Base-by-base conservation (phyloP, 2,888 invertebrate species). In the Helleia helle region DNA sequence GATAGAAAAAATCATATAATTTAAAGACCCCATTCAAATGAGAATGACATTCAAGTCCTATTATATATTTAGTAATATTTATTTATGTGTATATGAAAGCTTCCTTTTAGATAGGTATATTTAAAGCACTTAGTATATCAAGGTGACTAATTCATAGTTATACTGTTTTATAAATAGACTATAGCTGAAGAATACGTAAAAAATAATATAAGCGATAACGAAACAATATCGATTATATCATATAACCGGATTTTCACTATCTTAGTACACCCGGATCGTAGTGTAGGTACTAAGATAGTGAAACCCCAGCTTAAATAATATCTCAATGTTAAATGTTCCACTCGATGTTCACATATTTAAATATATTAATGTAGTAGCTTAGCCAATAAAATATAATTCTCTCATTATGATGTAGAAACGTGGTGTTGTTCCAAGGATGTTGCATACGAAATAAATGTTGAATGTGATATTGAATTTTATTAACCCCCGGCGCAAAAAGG, bases 361-460 rank as follows among this genome's bases (percentile, higher is more conserved):
- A 22, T 22, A 18, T 34, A 25, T 26, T 26, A 26, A 9, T 27
- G 18, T 44, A 44, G 11, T 34, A 28, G 36, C 29, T 40, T 37
- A 7, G 41, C 14, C 39, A 41, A 43, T 28, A 36, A 40, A 43
- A 36, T 47, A 22, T 22, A n/a, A 22, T 12, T 34, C 18, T 34
- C 34, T 34, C 22, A 34, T 34, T 30, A 24, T 24, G 9, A 24
- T 13, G 25, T 24, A 34, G 34, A 34, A 22, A 39, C 30, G 30
- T 39, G 24, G 9, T 38, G 47, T 62, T 62, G 68, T 68, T 67
- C 62, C 61, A 66, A 61, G 54, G 48, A 66, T 68, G 66, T 67
- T 68, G 56, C 41, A 58, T 55, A 52, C 46, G 44, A 65, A 74
- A 71, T 74, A 71, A 67, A 76, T 69, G 70, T 68, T 74, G 56